These are phyloP conservation scores for Manacus vitellinus DNA, from an alignment of 2,113 vertebrate species.

Conservation along the genomic window DNA sequence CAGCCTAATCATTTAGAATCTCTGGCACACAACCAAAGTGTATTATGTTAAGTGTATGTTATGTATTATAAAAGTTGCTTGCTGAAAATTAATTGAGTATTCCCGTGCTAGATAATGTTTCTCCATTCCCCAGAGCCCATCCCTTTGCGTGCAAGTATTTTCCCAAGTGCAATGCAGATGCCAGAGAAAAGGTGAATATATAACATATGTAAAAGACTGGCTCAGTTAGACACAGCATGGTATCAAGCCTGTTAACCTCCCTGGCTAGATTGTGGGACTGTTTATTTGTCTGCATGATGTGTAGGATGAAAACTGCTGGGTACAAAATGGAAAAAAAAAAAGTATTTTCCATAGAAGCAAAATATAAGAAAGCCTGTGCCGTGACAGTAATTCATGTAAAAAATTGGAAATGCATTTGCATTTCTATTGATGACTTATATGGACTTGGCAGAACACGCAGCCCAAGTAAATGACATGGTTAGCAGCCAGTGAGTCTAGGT, in stretches of 20 bases:
- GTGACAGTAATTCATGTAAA: not conserved
- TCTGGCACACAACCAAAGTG: slow-evolving; percentile 62
- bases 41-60: slow-evolving; percentile 70
- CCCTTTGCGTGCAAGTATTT: slow-evolving; percentile 67
- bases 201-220: slow-evolving; percentile 67
- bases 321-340: not conserved
- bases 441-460: not conserved
- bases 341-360: not conserved
- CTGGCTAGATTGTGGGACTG: not conserved
- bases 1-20: slow-evolving; percentile 67
- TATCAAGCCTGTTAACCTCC: slow-evolving; percentile 29
- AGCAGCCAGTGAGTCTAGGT: slow-evolving; percentile 12
- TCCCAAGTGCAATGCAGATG: slow-evolving; percentile 72
- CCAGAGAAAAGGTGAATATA: slow-evolving; percentile 71
- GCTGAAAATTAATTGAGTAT: slow-evolving; percentile 71
- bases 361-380: not conserved
- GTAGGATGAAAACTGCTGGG: slow-evolving; percentile 1
- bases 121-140: slow-evolving; percentile 61
- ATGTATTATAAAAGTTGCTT: slow-evolving; percentile 69
- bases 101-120: slow-evolving; percentile 71
- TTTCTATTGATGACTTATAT: not conserved
- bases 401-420: not conserved
- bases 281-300: slow-evolving; percentile 46
- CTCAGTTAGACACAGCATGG: slow-evolving; percentile 27
- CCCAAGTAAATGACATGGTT: not conserved